These are phyloP conservation scores for Papilio polyxenes DNA, from an alignment of 1,140 invertebrate species.

Conservation along the genomic window DNA sequence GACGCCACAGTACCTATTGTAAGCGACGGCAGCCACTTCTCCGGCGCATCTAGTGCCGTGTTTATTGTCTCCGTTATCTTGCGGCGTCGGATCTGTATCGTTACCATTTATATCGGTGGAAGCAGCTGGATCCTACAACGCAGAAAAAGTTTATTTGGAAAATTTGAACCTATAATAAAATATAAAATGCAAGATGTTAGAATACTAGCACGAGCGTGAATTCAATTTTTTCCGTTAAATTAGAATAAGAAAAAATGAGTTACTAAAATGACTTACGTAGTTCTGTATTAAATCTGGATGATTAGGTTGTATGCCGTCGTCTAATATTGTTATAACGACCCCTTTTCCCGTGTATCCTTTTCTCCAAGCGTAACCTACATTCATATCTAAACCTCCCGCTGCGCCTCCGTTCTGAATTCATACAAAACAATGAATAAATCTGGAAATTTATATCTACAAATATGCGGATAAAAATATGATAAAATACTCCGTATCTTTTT, in stretches of 20 bases:
- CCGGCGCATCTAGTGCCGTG: conserved; percentile 95
- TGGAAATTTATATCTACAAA: conserved; percentile 12
- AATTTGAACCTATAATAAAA: not conserved
- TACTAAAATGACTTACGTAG: conserved; percentile 85
- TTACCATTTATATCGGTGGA: conserved; percentile 99
- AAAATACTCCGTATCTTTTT: not conserved
- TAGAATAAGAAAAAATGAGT: conserved; percentile 1
- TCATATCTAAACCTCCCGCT: conserved; percentile 96
- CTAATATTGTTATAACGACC: conserved; percentile 97
- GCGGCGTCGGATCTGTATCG: conserved; percentile 96
- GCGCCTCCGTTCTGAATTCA: conserved; percentile 88
- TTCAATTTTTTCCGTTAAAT: not conserved
- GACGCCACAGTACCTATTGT: conserved; percentile 95
- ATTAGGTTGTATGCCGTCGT: conserved; percentile 97
- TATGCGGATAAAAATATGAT: not conserved
- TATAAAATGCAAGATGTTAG: not conserved
- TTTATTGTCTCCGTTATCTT: conserved; percentile 96
- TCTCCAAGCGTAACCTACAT: conserved; percentile 95
- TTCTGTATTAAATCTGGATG: conserved; percentile 95
- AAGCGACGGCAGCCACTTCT: conserved; percentile 94
- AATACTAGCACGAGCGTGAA: not conserved
- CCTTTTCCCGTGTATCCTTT: conserved; percentile 97
- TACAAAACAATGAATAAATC: conserved; percentile 43
- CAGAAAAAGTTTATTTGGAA: not conserved
- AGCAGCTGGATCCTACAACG: conserved; percentile 89